Base-by-base conservation (phyloP, 2,113 vertebrate species). In the Microtus montanus region DNA sequence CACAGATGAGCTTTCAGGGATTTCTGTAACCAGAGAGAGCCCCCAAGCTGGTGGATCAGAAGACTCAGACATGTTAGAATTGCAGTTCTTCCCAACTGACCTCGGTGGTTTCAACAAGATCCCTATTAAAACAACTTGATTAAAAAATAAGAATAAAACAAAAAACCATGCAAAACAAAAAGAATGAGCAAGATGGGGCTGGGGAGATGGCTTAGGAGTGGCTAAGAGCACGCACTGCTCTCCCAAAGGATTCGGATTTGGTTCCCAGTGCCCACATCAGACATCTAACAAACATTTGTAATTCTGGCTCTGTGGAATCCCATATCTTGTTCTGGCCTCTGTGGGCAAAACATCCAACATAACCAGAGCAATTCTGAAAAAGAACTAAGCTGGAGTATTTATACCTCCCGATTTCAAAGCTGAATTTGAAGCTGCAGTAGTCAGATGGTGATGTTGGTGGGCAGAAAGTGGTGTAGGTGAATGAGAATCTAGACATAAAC, bases 351-450 rank as follows among this genome's bases (percentile, higher is more conserved):
- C 24, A 90, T 82, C 22, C 49, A 94, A 93, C 28, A 88, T 28
- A 61, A 9, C 58, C 35, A 90, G 83, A 83, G 47, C 52, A 90
- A 61, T 73, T 82, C 33, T 84, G 52, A 83, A 87, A 95, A 95
- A 84, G 33, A 91, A 89, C 12, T 87, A 82, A 86, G 7, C 14
- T 91, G 58, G 11, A 77, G 58, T 47, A 89, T 44, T 84, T 78
- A 95, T 1, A n/a, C 6, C 22, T 89, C 7, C 87, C 24, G 47
- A 44, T 89, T 88, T 89, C 66, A 89, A 92, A 86, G 85, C 22
- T 78, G 38, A 85, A 49, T 30, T 70, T 35, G 87, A 44, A 80
- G 20, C 44, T 58, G 54, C 0, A 91, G n/a, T 63, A 66, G n/a
- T 66, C 58, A 90, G 38, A 52, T n/a, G 75, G 30, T 63, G n/a